Evolutionary conservation across 2,888 invertebrate genomes (phyloP), one percentile per base, ranked within the genome.

Genomic region (Meloe dianella): DNA sequence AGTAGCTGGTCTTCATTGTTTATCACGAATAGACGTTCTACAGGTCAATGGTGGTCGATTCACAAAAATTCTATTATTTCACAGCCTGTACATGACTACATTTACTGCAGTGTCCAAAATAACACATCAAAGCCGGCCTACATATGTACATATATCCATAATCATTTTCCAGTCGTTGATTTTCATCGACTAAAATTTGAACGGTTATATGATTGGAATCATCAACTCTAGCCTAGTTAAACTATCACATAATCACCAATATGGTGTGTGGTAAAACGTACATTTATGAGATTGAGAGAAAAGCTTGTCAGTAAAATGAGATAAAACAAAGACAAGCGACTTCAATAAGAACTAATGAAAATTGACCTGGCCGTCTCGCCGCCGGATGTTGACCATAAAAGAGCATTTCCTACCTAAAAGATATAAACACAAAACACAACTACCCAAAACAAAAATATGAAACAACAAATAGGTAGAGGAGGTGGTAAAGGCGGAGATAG

Each of bases 1-100:
- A 66, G n/a, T n/a, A n/a, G n/a, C 47, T 68, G 74, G 76, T 77
- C 76, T 74, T 75, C 73, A 75, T 76, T 76, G 75, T 72, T 71
- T 75, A 78, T 78, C 77, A 75, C 74, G 75, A 73, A 70, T 73
- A 54, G 63, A 60, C 57, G 24, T 59, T 63, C 63, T 63, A 47
- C 57, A 63, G 63, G 63, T 66, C 60, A 63, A 57, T n/a, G 12
- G n/a, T 47, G 20, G 20, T 9, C 1, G 8, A 41, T 8, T 41
- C 6, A n/a, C 7, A 41, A n/a, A 41, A n/a, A 41, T 12, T 41
- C n/a, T 41, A n/a, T 17, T 12, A 38, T 38, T 38, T 32, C 14
- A 35, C 14, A 14, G 14, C 14, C 5, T 1, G 14, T 14, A 14
- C 14, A 12, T 14, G 2, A 35, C 14, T 35, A 10, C 8, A 35